Evolutionary conservation across 1,140 invertebrate species (phyloP).

Genomic region (Meloidogyne floridensis): DNA sequence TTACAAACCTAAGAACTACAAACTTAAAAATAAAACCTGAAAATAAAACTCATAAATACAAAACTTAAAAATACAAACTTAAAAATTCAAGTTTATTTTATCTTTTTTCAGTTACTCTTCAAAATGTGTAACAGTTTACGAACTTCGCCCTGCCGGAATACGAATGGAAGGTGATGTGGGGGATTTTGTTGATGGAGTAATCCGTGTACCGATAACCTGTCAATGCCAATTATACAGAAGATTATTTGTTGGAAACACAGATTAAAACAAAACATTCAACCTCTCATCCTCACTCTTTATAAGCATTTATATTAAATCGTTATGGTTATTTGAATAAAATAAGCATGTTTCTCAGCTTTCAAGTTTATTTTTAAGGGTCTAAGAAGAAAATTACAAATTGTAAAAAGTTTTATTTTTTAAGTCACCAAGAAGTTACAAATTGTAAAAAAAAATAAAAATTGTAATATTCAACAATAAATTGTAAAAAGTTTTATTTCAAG

Average conservation of each 20-base stretch:
- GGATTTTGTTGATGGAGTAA: conserved; percentile 44
- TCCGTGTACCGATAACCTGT: conserved; percentile 43
- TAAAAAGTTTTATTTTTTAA: too few relatives aligned
- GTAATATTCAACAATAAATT: too few relatives aligned
- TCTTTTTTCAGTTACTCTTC: conserved; percentile 41
- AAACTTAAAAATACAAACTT: not conserved
- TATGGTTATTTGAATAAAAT: not conserved
- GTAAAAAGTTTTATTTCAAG: too few relatives aligned
- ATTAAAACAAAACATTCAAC: conserved; percentile 10
- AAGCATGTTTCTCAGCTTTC: not conserved
- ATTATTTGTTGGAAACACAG: conserved; percentile 20
- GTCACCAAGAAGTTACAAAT: too few relatives aligned
- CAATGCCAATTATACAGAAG: conserved; percentile 47
- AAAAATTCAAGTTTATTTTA: not conserved
- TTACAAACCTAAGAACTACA: too few relatives aligned
- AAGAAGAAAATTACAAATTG: too few relatives aligned
- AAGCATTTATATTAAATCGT: not conserved
- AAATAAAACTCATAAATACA: not conserved
- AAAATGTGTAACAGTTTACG: conserved; percentile 48
- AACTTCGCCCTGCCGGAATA: conserved; percentile 43
- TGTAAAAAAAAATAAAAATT: too few relatives aligned
- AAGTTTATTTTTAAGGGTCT: not conserved
- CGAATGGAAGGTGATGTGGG: conserved; percentile 37
- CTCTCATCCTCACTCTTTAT: not conserved
- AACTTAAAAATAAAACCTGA: not conserved